These are phyloP conservation scores for Macrophya annulata DNA, from an alignment of 2,888 invertebrate genomes.

Conservation along the genomic window DNA sequence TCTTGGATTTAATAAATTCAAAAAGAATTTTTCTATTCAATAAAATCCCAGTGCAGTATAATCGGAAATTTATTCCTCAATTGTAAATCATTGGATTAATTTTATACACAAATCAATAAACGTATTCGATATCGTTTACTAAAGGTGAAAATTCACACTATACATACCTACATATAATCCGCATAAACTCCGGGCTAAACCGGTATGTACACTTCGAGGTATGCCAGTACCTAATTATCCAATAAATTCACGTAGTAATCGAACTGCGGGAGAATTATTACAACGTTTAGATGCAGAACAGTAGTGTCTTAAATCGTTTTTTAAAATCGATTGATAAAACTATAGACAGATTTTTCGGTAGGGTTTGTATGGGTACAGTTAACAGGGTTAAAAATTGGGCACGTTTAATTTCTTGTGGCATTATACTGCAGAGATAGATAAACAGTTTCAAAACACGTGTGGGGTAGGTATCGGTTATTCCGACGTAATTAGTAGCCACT, in stretches of 20 bases:
- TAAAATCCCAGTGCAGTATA: too few species aligned
- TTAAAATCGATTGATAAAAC: neutral
- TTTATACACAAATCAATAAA: neutral
- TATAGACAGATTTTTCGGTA: neutral
- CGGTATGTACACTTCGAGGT: neutral
- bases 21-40: neutral
- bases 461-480: constrained; percentile 7
- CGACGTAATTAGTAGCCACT: constrained; percentile 31
- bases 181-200: neutral
- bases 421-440: neutral
- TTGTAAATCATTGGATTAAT: neutral
- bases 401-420: neutral
- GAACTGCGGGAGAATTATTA: neutral
- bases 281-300: neutral
- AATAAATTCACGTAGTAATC: neutral
- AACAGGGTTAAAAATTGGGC: neutral
- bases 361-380: neutral
- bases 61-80: neutral
- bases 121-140: neutral
- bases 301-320: neutral
- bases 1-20: neutral
- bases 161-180: too few species aligned
- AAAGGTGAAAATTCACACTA: too few species aligned
- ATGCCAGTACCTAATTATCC: neutral
- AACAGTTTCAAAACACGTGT: neutral